Evolutionary conservation across 2,113 vertebrate species (phyloP).

Genomic region (Cavia porcellus): DNA sequence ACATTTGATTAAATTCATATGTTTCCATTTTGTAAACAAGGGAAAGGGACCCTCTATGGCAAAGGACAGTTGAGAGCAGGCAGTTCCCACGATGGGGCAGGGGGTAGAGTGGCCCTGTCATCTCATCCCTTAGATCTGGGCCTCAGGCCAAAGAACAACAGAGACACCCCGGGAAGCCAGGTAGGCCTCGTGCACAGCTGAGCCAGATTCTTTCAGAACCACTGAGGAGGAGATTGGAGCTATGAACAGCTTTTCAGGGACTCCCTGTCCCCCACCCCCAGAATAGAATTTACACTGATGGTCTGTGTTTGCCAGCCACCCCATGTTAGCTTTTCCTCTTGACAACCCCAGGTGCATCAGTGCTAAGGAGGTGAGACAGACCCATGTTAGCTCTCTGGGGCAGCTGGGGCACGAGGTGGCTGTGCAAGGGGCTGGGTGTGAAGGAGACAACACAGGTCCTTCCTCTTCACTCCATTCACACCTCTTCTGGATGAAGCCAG

Average conservation of each 20-base stretch:
- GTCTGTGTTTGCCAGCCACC: conserved; percentile 32
- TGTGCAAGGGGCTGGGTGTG: background rate
- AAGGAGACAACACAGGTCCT: background rate
- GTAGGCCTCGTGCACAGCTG: background rate
- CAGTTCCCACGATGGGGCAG: conserved; percentile 71
- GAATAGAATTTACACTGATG: conserved; percentile 42
- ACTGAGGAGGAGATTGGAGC: conserved; percentile 15
- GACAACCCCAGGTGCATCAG: conserved; percentile 65
- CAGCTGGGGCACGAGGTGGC: background rate
- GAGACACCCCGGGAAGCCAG: background rate
- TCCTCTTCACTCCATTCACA: background rate
- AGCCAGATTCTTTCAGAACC: conserved; percentile 20
- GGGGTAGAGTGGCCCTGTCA: conserved; percentile 72
- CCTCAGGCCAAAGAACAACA: conserved; percentile 67
- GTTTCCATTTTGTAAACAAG: conserved; percentile 88
- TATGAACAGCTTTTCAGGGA: conserved; percentile 31
- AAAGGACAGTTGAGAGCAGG: conserved; percentile 82
- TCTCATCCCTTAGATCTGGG: background rate
- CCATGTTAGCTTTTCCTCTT: conserved; percentile 50
- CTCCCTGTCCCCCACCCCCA: background rate
- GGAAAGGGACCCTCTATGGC: conserved; percentile 68
- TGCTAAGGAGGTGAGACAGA: conserved; percentile 74
- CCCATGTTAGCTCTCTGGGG: conserved; percentile 54
- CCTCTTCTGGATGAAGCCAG: background rate
- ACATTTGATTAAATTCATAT: conserved; percentile 87